Conservation (phyloP, 37 sponge, comb jelly and placozoan species). For the Mnemiopsis leidyi region DNA sequence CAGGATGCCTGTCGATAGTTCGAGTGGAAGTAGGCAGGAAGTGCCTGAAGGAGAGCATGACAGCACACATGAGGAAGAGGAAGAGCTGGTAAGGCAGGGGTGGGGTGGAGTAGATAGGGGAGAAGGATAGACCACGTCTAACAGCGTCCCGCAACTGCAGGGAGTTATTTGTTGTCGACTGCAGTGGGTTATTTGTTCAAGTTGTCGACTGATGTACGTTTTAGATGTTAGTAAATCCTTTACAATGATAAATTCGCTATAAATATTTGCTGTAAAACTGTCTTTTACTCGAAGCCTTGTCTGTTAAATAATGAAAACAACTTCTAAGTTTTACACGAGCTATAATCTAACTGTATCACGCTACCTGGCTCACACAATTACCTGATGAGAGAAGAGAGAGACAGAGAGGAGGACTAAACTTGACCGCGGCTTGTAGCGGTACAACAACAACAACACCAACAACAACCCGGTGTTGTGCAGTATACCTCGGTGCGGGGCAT, state of each 20-base stretch:
- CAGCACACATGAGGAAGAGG: not conserved
- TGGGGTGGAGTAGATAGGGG: not conserved
- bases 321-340: too few species aligned
- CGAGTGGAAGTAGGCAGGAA: not conserved
- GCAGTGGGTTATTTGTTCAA: too few species aligned
- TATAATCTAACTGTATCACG: too few species aligned
- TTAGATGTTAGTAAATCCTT: too few species aligned
- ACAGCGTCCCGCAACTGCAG: slow-evolving; percentile 34
- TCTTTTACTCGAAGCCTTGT: too few species aligned
- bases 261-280: too few species aligned
- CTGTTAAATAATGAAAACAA: too few species aligned
- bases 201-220: too few species aligned
- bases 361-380: too few species aligned
- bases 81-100: slow-evolving; percentile 31
- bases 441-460: not conserved
- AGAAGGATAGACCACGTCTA: slow-evolving; percentile 21
- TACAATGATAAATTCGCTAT: not conserved
- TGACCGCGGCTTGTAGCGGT: not conserved
- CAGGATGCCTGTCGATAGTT: slow-evolving; percentile 1
- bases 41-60: not conserved
- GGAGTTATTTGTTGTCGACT: too few species aligned
- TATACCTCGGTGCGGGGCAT: not conserved
- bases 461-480: slow-evolving; percentile 16
- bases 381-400: slow-evolving; percentile 19
- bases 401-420: slow-evolving; percentile 7